These are phyloP conservation scores for Baronia brevicornis DNA, from an alignment of 2,888 invertebrate genomes.

Conservation along the genomic window DNA sequence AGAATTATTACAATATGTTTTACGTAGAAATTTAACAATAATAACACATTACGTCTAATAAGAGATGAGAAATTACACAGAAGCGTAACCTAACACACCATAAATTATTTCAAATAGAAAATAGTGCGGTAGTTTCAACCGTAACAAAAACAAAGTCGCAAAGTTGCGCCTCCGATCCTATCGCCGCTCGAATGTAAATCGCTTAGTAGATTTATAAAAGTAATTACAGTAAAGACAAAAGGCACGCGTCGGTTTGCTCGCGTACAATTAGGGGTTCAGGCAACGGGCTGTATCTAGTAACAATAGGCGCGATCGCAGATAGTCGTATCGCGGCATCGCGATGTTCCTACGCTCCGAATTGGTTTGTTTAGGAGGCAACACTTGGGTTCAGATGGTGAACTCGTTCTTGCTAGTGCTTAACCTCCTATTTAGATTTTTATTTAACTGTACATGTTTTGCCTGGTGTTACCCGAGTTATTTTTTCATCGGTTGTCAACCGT, in stretches of 20 bases:
- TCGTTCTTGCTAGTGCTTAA: too few species aligned
- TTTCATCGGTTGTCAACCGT: too few species aligned
- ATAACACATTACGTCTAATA: slow-evolving; percentile 2
- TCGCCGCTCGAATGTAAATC: slow-evolving; percentile 25
- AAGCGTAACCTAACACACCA: slow-evolving; percentile 19
- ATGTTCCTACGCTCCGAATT: slow-evolving; percentile 36
- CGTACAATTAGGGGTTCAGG: slow-evolving; percentile 29
- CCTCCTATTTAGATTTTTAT: too few species aligned
- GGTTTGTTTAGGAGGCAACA: slow-evolving; percentile 43
- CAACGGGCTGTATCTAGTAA: slow-evolving; percentile 32
- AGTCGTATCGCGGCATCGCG: slow-evolving; percentile 50
- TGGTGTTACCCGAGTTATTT: too few species aligned
- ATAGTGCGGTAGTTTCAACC: slow-evolving; percentile 21
- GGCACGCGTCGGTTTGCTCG: slow-evolving; percentile 30
- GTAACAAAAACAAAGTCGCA: slow-evolving; percentile 28
- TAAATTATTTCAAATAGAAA: slow-evolving; percentile 29
- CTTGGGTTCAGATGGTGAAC: slow-evolving; percentile 18
- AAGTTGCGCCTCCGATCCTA: slow-evolving; percentile 24
- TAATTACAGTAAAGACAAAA: slow-evolving; percentile 27
- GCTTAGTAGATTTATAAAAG: slow-evolving; percentile 25
- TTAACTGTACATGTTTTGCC: too few species aligned
- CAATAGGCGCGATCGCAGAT: slow-evolving; percentile 50
- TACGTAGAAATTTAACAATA: too few species aligned
- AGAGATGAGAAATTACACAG: slow-evolving; percentile 22
- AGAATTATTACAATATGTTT: too few species aligned